Evolutionary conservation across 2,113 vertebrate species (phyloP).

Genomic region (Apodemus speciosus): DNA sequence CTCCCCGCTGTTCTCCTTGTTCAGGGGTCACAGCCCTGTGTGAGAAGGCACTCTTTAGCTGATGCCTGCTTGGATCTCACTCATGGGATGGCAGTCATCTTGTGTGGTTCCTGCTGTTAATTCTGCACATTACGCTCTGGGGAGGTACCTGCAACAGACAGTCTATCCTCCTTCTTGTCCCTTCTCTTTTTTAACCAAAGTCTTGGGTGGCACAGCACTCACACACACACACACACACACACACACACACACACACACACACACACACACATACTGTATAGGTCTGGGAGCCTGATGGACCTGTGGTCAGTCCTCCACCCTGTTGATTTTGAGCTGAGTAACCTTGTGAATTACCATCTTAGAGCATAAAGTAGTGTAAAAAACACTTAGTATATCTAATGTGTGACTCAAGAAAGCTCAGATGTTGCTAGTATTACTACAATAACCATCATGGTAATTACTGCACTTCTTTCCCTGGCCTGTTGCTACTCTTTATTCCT

Average conservation of each 20-base stretch:
- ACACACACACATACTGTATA: too few relatives aligned
- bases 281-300: background rate
- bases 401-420: background rate
- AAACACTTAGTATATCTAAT: background rate
- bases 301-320: background rate
- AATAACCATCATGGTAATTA: background rate
- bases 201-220: background rate
- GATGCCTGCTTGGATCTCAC: background rate
- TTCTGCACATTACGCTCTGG: background rate
- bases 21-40: background rate
- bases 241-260: background rate
- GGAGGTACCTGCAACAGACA: background rate
- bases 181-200: background rate
- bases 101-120: background rate
- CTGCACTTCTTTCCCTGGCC: background rate
- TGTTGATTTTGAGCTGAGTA: background rate
- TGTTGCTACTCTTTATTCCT: conserved; percentile 59
- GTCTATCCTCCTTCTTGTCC: background rate
- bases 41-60: background rate
- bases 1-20: background rate
- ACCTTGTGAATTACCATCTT: background rate
- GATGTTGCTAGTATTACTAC: background rate
- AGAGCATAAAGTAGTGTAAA: background rate
- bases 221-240: background rate
- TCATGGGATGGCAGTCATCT: background rate